These are phyloP conservation scores for Alviniconcha marisindica DNA, from an alignment of 1,140 invertebrate species.

Conservation along the genomic window DNA sequence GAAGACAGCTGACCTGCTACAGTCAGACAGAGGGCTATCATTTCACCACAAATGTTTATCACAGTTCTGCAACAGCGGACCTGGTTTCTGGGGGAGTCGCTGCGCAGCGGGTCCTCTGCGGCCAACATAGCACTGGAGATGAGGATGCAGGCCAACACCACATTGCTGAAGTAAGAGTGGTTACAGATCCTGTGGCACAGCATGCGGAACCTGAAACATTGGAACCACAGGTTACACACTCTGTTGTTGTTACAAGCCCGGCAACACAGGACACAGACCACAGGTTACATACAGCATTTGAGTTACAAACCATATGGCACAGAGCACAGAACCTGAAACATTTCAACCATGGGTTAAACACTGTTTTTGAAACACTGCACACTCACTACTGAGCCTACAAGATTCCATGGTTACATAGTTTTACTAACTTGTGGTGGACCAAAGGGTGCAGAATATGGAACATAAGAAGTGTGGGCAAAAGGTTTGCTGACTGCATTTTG, in stretches of 20 bases:
- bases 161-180: constrained; percentile 96
- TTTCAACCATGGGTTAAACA: background rate
- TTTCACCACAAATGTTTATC: background rate
- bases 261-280: too few relatives aligned
- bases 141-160: constrained; percentile 98
- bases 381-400: too few relatives aligned
- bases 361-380: background rate
- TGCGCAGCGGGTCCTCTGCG: constrained; percentile 95
- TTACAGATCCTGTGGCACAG: constrained; percentile 98
- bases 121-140: constrained; percentile 98
- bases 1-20: background rate
- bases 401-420: too few relatives aligned
- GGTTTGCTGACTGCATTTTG: too few relatives aligned
- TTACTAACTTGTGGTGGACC: too few relatives aligned
- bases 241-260: too few relatives aligned
- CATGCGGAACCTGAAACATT: constrained; percentile 91
- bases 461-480: too few relatives aligned
- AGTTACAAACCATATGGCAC: too few relatives aligned
- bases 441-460: too few relatives aligned
- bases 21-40: background rate
- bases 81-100: constrained; percentile 84
- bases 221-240: too few relatives aligned
- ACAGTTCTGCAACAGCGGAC: too few relatives aligned
- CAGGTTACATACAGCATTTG: too few relatives aligned
- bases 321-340: background rate